Percentiles rank a stretch among this genome's conserved stretches.
Conservation (phyloP, 2,888 invertebrate genomes). For the Adineta ricciae region DNA sequence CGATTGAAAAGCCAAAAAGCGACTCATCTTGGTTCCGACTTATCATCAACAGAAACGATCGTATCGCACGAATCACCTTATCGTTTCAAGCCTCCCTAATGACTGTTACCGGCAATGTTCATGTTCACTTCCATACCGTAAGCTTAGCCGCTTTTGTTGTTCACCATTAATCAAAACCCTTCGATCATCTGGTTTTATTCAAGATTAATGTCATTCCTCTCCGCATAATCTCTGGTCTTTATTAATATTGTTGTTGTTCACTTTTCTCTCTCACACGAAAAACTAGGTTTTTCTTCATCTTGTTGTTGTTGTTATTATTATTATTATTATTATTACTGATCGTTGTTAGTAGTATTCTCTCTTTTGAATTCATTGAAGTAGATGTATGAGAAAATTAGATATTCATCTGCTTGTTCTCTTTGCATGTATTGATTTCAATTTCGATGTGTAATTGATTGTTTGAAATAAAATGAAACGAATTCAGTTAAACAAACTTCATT, state of each 20-base stretch:
- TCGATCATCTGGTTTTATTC: not conserved
- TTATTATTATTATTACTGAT: not conserved
- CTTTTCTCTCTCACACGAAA: too few species aligned
- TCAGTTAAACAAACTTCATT: too few species aligned
- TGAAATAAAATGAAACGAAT: not conserved
- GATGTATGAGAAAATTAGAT: not conserved
- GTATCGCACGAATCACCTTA: not conserved
- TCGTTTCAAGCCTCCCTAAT: constrained; percentile 7
- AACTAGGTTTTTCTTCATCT: too few species aligned
- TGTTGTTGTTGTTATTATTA: not conserved
- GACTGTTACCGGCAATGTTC: not conserved
- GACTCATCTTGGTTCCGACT: not conserved
- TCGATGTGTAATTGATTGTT: not conserved
- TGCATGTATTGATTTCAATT: not conserved
- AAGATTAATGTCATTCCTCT: not conserved
- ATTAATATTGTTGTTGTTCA: not conserved
- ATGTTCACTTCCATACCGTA: not conserved
- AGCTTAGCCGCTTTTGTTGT: not conserved
- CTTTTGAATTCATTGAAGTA: not conserved
- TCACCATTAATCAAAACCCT: not conserved
- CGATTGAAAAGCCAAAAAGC: not conserved
- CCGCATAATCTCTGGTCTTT: not conserved
- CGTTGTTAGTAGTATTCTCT: not conserved
- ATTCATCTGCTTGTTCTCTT: not conserved
- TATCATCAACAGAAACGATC: not conserved